Base-by-base conservation (phyloP, 2,113 vertebrate species). In the Daubentonia madagascariensis region DNA sequence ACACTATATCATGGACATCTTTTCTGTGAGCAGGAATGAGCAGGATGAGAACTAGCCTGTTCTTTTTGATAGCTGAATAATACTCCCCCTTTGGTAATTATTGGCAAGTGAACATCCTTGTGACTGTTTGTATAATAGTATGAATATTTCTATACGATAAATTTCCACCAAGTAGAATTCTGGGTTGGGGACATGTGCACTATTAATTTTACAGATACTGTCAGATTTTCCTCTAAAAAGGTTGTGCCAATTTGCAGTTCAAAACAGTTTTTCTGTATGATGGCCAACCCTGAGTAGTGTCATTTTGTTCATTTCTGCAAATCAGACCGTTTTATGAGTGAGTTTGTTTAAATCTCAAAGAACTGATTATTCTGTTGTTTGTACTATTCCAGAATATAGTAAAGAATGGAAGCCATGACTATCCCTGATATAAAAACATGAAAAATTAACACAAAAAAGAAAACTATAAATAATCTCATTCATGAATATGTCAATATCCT, bases 131-230 rank as follows among this genome's bases (percentile, higher is more conserved):
- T 93, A 12, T 75, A 37, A 32, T 40, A 57, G 22, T 35, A 18
- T 92, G 67, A 89, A 23, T 97, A n/a, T 86, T 86, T 63, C 25
- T 75, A 10, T 59, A 90, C 40, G 72, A 28, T 96, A 79, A 45
- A 63, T 79, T 96, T 65, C 72, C 37, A 61, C n/a, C 52, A 54
- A 76, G 13, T 83, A 30, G 68, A 87, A 65, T 37, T 81, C 90
- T 89, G 35, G 48, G 63, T 70, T n/a, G 32, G 59, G 32, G n/a
- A 65, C 43, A 10, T 43, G 37, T 50, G 6, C 10, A 22, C 68
- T 86, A 1, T 70, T 85, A 59, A 81, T 81, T 93, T 81, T 93
- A 72, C 43, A 85, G 52, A 52, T 68, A 59, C 5, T 48, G 7
- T 81, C 89, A 89, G 57, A 30, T 37, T 96, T 16, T 30, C 30